Evolutionary conservation across 2,113 vertebrate genomes (phyloP).

Genomic region (Chaenocephalus aceratus): DNA sequence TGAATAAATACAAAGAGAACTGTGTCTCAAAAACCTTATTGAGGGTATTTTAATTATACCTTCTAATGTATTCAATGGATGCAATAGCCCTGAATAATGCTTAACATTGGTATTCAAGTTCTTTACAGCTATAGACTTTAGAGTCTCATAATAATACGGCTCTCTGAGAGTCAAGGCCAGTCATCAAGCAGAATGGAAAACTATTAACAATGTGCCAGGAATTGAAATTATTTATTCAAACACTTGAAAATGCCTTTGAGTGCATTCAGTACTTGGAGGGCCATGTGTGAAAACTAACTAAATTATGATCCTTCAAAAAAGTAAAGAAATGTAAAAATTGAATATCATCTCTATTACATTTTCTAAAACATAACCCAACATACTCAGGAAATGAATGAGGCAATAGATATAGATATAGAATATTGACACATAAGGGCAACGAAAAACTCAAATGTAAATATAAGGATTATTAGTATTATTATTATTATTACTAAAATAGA

Average conservation of each 20-base stretch:
- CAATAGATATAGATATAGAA: neutral
- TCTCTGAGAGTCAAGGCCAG: constrained; percentile 66
- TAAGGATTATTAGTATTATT: no score
- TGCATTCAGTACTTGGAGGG: constrained; percentile 14
- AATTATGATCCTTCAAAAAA: neutral
- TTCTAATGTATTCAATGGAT: constrained; percentile 60
- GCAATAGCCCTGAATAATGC: constrained; percentile 52
- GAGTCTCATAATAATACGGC: constrained; percentile 43
- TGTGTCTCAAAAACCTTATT: constrained; percentile 1
- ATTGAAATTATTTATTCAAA: constrained; percentile 13
- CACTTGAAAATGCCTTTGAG: constrained; percentile 20
- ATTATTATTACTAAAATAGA: neutral
- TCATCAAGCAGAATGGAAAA: constrained; percentile 28
- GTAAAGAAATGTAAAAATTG: neutral
- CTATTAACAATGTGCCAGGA: constrained; percentile 34
- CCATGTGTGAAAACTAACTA: neutral
- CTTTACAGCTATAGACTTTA: constrained; percentile 29
- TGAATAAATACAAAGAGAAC: constrained; percentile 19
- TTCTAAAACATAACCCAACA: neutral
- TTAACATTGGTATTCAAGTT: constrained; percentile 55
- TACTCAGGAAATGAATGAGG: constrained; percentile 6
- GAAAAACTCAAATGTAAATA: neutral
- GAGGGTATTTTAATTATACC: constrained; percentile 50
- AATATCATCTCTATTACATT: neutral
- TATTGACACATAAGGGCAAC: neutral